phyloP scores from a whole-genome alignment of 2,888 invertebrate genomes.

The Drosophila melanosoma region DNA sequence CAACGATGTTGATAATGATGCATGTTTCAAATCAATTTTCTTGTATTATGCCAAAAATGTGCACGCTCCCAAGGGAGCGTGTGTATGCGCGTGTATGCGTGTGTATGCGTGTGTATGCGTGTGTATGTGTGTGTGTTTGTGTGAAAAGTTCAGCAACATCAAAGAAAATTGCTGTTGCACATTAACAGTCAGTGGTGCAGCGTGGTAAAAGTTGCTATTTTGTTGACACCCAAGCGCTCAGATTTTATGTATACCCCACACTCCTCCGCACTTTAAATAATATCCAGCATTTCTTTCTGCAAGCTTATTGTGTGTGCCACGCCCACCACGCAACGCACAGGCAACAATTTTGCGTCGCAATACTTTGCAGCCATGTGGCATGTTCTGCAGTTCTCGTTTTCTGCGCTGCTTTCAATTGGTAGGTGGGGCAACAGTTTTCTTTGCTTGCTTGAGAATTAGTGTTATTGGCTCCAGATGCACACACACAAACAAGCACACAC shows the following conservation, averaged over 20 bases:
- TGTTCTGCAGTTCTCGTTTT: slow-evolving; percentile 34
- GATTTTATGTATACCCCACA: slow-evolving; percentile 58
- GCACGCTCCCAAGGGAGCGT: slow-evolving; percentile 20
- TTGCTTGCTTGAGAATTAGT: slow-evolving; percentile 57
- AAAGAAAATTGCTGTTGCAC: slow-evolving; percentile 15
- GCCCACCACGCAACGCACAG: slow-evolving; percentile 29
- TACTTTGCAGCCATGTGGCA: slow-evolving; percentile 66
- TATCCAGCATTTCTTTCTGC: slow-evolving; percentile 62
- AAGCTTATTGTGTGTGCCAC: slow-evolving; percentile 36
- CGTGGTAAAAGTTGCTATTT: slow-evolving; percentile 1
- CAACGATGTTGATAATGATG: slow-evolving; percentile 74
- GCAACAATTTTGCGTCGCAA: slow-evolving; percentile 46
- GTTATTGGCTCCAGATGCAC: slow-evolving; percentile 51
- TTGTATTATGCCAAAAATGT: slow-evolving; percentile 79
- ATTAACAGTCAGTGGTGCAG: slow-evolving; percentile 47
- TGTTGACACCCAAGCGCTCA: slow-evolving; percentile 66
- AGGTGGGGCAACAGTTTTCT: slow-evolving; percentile 12
- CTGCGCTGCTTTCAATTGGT: slow-evolving; percentile 18
- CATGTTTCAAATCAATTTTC: slow-evolving; percentile 83
- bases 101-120: slow-evolving; percentile 10
- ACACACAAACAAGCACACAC: slow-evolving; percentile 15
- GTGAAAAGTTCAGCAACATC: slow-evolving; percentile 7
- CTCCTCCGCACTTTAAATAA: slow-evolving; percentile 56
- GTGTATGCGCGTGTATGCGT: slow-evolving; percentile 6
- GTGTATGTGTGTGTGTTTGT: neutral